Evolutionary conservation across 2,797 vertebrate species (phyloP).

Genomic region (Acridotheres tristis): DNA sequence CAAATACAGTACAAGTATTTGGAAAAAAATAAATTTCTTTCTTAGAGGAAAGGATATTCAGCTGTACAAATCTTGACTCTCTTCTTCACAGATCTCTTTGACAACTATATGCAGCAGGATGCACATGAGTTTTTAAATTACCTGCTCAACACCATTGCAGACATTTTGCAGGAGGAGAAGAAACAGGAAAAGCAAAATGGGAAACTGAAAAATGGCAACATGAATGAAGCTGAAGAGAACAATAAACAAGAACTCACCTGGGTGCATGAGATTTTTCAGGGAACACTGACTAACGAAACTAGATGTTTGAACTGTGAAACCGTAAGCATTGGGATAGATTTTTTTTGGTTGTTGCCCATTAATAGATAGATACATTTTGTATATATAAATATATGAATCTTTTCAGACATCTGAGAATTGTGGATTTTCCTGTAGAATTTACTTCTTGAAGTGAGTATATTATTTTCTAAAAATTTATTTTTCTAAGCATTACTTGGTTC

Average conservation of each 20-base stretch:
- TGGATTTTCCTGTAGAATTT: slow-evolving; percentile 61
- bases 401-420: slow-evolving; percentile 58
- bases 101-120: slow-evolving; percentile 99
- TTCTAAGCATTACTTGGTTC: slow-evolving; percentile 37
- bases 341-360: neutral
- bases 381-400: slow-evolving; percentile 39
- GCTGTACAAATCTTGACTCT: neutral
- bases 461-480: slow-evolving; percentile 48
- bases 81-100: slow-evolving; percentile 89
- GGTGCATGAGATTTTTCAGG: slow-evolving; percentile 99
- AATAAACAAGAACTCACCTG: slow-evolving; percentile 92
- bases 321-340: slow-evolving; percentile 73
- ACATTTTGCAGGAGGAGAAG: slow-evolving; percentile 97
- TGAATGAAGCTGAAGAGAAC: slow-evolving; percentile 84
- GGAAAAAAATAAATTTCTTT: neutral
- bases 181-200: slow-evolving; percentile 96
- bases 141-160: slow-evolving; percentile 96
- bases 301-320: slow-evolving; percentile 99
- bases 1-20: neutral
- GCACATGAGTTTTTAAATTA: slow-evolving; percentile 98
- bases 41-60: neutral
- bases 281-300: slow-evolving; percentile 97
- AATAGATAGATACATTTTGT: slow-evolving; percentile 42
- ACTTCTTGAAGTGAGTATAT: slow-evolving; percentile 59
- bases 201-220: slow-evolving; percentile 90